phyloP scores from a whole-genome alignment of 1,140 invertebrate species.

The Pseudachorutes palmiensis region DNA sequence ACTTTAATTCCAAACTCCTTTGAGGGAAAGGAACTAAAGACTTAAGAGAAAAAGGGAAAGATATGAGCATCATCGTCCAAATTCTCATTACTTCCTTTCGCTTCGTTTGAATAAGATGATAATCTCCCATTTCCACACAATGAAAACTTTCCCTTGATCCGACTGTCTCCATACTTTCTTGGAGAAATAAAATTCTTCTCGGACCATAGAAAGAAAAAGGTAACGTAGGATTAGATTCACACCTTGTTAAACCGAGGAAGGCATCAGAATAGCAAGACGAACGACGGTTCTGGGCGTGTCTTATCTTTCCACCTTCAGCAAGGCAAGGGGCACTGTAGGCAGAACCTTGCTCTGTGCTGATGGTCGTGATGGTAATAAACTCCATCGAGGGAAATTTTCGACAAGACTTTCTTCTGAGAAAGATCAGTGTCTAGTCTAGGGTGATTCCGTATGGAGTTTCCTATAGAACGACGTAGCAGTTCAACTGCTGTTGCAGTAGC shows the following conservation, averaged over 20 bases:
- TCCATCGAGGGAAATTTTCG: neutral
- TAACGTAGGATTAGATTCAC: neutral
- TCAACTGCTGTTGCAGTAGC: neutral
- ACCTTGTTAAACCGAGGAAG: neutral
- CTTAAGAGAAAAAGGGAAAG: too few relatives aligned
- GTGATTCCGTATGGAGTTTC: neutral
- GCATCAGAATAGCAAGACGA: neutral
- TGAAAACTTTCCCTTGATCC: neutral
- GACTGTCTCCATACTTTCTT: neutral
- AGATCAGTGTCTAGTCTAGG: neutral
- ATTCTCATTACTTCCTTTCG: slow-evolving; percentile 6
- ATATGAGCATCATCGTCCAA: neutral
- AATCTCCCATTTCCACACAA: slow-evolving; percentile 4
- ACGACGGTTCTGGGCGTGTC: neutral
- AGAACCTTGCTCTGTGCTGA: neutral
- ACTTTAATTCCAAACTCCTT: neutral
- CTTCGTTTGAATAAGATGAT: slow-evolving; percentile 10
- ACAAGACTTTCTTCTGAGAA: neutral
- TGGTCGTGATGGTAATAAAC: neutral
- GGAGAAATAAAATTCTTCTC: neutral
- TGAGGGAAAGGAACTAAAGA: neutral
- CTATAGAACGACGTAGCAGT: neutral
- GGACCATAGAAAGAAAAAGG: neutral
- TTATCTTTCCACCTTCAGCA: neutral
- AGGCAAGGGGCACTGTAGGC: neutral